A percentile compares a stretch with the other conserved stretches of the same genome.
Evolutionary conservation across 2,797 vertebrate species (phyloP).

Genomic region (Catamblyrhynchus diadema): DNA sequence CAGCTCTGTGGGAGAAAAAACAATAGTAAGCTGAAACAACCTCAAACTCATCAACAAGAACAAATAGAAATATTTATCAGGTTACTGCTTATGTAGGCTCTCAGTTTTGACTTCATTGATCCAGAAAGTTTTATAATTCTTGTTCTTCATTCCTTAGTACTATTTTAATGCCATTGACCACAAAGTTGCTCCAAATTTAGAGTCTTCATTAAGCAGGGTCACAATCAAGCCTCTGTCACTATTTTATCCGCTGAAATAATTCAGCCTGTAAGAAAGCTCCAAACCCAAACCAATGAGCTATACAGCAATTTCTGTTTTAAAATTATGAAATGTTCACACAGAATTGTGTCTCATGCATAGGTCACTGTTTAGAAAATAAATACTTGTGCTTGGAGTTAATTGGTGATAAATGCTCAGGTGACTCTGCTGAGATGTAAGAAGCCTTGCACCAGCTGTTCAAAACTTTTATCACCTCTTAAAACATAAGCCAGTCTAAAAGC

Average conservation of each 20-base stretch:
- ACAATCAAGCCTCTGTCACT: background rate
- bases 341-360: background rate
- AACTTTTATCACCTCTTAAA: conserved; percentile 37
- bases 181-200: background rate
- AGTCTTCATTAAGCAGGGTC: background rate
- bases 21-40: background rate
- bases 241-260: background rate
- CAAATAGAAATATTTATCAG: background rate
- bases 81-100: background rate
- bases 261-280: background rate
- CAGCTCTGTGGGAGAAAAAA: conserved; percentile 81
- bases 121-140: background rate
- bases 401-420: background rate
- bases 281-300: background rate
- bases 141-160: background rate
- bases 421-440: background rate
- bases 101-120: background rate
- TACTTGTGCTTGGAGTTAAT: background rate
- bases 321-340: background rate
- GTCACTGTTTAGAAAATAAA: background rate
- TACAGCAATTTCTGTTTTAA: background rate
- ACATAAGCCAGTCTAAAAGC: background rate
- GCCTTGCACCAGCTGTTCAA: background rate
- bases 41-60: background rate
- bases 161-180: background rate